These are phyloP conservation scores for Chelon labrosus DNA, from an alignment of 2,797 vertebrate genomes.

Conservation along the genomic window DNA sequence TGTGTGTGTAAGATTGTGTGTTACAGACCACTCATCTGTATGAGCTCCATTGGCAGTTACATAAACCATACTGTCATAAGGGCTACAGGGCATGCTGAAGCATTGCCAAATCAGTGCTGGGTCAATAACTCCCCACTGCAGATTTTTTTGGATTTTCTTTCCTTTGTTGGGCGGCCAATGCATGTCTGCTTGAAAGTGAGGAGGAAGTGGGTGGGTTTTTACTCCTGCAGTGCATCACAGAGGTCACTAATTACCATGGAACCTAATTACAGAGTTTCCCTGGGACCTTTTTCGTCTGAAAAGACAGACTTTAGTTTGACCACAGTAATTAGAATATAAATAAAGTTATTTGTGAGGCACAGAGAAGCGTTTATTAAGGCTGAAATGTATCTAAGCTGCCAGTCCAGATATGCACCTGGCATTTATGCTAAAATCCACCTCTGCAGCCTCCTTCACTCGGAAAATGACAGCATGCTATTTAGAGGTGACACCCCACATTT, in stretches of 20 bases:
- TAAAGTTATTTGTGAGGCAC: constrained; percentile 14
- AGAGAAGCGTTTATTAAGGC: constrained; percentile 14
- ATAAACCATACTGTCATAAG: constrained; percentile 78
- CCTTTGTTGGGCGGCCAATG: constrained; percentile 47
- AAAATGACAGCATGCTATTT: not conserved
- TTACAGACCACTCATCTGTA: constrained; percentile 73
- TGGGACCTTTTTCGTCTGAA: constrained; percentile 15
- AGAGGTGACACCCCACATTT: constrained; percentile 4
- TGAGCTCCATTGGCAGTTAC: constrained; percentile 72
- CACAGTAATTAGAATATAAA: constrained; percentile 48
- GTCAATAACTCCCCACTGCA: constrained; percentile 71
- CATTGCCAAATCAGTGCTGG: constrained; percentile 70
- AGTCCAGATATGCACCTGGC: not conserved
- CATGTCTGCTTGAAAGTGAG: constrained; percentile 45
- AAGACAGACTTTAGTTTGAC: constrained; percentile 34
- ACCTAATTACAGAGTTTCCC: constrained; percentile 42
- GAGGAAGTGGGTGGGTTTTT: constrained; percentile 49
- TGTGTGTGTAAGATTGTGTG: constrained; percentile 21
- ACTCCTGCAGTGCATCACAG: constrained; percentile 38
- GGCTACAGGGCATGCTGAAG: constrained; percentile 68
- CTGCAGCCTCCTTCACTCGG: constrained; percentile 5
- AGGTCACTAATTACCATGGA: constrained; percentile 62
- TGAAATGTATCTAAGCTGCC: constrained; percentile 26
- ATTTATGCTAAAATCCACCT: not conserved
- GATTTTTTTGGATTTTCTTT: constrained; percentile 59